Base-by-base conservation (phyloP, 2,113 vertebrate genomes). In the Spilogale gracilis region DNA sequence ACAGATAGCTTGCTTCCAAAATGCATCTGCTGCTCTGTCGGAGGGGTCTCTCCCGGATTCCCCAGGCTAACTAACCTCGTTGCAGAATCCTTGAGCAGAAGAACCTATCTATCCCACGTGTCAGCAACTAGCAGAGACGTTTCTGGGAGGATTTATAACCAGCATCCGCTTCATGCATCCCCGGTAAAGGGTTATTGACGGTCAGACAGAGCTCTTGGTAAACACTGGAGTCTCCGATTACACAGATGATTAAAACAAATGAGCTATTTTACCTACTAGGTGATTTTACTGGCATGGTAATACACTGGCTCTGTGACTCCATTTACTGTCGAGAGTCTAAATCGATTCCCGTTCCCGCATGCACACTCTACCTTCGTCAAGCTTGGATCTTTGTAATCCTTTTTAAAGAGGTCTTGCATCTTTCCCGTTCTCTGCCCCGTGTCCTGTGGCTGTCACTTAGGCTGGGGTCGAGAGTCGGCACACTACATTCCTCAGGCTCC, bases 171-270 rank as follows among this genome's bases (percentile, higher is more conserved):
- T 81, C 48, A n/a, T 0, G 0, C 11, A 73, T 30, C 52, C 58
- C 81, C 21, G 38, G 71, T 45, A 56, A 60, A 79, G 60, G 8
- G 6, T 27, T 79, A 87, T 5, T 9, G 82, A 63, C 18, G 12
- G 8, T 71, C 32, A 43, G 85, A n/a, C 43, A 61, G 85, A 63
- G 52, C 81, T 80, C 56, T 43, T 88, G 93, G 80, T 96, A 94
- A 97, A 95, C 54, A 74, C 20, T 18, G 30, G 23, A 45, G 25
- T 80, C 65, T 86, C 61, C 87, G 69, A 88, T 63, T 95, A 14
- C 58, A 94, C 11, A 63, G 87, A 60, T 91, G 38, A 88, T 88
- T 90, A 4, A 32, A 74, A 71, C 61, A 86, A 90, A 81, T 17
- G 48, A 52, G 79, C 67, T 76, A 61, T 20, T 83, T 96, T 87